phyloP scores from a whole-genome alignment of 2,888 invertebrate genomes.

The Cheilosia scutellata region DNA sequence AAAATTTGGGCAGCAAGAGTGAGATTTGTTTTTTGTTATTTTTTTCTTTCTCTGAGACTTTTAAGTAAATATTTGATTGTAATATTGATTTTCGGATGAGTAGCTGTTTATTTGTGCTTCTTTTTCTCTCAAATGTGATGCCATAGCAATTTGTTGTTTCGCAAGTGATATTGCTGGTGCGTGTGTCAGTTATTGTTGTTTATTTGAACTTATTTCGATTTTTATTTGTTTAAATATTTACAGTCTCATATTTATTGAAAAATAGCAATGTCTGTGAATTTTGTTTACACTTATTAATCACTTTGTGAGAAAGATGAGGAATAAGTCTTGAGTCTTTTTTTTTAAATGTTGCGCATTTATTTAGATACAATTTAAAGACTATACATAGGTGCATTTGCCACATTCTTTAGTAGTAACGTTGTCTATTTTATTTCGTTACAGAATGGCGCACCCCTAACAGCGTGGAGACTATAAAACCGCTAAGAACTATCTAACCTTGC shows the following conservation, averaged over 20 bases:
- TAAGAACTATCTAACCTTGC: slow-evolving; percentile 5
- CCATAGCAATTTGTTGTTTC: background rate
- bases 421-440: slow-evolving; percentile 15
- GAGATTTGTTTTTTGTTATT: background rate
- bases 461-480: background rate
- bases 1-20: background rate
- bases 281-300: background rate
- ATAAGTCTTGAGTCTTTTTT: background rate
- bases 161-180: slow-evolving; percentile 8
- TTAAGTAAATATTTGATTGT: slow-evolving; percentile 47
- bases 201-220: slow-evolving; percentile 11
- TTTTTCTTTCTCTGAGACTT: slow-evolving; percentile 27
- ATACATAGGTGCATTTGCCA: no score
- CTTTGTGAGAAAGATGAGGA: background rate
- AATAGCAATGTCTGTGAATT: background rate
- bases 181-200: slow-evolving; percentile 28
- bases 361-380: no score
- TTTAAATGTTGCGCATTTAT: no score
- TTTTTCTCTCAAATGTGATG: background rate
- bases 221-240: slow-evolving; percentile 13
- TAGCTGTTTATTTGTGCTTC: slow-evolving; percentile 30
- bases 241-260: slow-evolving; percentile 24
- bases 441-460: slow-evolving; percentile 1
- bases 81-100: slow-evolving; percentile 54
- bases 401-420: no score